A percentile compares a stretch with the other conserved stretches of the same genome.
phyloP scores from a whole-genome alignment of 2,113 vertebrate species.

The Atractosteus spatula region DNA sequence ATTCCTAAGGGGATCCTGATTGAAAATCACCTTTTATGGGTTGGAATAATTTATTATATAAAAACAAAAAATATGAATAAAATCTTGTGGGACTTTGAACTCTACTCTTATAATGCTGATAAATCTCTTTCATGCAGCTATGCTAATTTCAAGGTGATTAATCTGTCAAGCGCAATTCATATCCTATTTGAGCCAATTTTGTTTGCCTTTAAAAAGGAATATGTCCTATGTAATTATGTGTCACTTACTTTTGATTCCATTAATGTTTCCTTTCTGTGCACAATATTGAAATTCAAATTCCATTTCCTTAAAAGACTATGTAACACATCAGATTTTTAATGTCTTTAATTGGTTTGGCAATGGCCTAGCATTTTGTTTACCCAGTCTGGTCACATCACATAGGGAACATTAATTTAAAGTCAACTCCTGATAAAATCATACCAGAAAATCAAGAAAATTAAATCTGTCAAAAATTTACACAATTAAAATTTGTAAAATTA shows the following conservation, averaged over 20 bases:
- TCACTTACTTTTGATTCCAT: conserved; percentile 58
- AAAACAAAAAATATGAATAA: conserved; percentile 41
- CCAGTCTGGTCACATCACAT: conserved; percentile 15
- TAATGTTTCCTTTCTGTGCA: conserved; percentile 34
- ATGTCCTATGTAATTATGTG: conserved; percentile 47
- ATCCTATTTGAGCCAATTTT: conserved; percentile 50
- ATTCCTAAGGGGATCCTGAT: conserved; percentile 47
- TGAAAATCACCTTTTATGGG: conserved; percentile 46
- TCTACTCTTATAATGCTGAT: conserved; percentile 47
- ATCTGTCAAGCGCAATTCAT: conserved; percentile 56
- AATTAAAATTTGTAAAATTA: conserved; percentile 82
- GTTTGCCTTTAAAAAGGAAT: conserved; percentile 47
- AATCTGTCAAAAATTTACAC: conserved; percentile 73
- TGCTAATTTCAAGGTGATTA: conserved; percentile 57
- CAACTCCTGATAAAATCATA: conserved; percentile 38
- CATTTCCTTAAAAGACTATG: not conserved
- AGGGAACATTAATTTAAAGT: conserved; percentile 36
- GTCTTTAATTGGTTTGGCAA: conserved; percentile 25
- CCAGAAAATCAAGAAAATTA: conserved; percentile 63
- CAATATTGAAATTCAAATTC: not conserved
- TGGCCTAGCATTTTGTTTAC: conserved; percentile 30
- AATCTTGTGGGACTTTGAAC: conserved; percentile 43
- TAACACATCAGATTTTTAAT: not conserved
- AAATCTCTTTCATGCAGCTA: conserved; percentile 55
- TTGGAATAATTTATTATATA: conserved; percentile 45